Base-by-base conservation (phyloP, 2,113 vertebrate genomes). In the Sander lucioperca region DNA sequence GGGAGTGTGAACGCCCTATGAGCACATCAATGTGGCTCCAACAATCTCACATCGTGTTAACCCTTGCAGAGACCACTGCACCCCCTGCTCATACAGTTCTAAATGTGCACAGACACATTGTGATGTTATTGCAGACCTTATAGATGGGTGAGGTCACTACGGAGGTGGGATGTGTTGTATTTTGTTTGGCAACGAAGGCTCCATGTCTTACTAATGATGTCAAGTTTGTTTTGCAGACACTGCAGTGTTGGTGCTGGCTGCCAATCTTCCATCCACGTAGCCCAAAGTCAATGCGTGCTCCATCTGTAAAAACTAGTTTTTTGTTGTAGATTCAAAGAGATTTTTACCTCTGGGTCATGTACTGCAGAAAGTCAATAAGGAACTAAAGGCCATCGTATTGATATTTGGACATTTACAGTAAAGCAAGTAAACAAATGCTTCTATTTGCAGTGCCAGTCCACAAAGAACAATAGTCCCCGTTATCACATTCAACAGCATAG, bases 1-100 rank as follows among this genome's bases (percentile, higher is more conserved):
- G 81, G 72, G 73, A 90, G 83, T 23, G 86, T 89, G 85, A 87
- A 93, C 93, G 83, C 93, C 93, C 92, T 80, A 73, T 93, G 93
- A 93, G 82, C 77, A 74, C 86, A 91, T 89, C 74, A 8, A 3
- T 27, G 48, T 14, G 53, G n/a, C 65, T 84, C 84, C 88, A 86
- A 77, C 77, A 70, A 54, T 70, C 69, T 67, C 84, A 66, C 64
- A 48, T n/a, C 19, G 65, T 1, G 69, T 88, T 90, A 88, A 93
- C 88, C 74, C 80, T 76, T 57, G n/a, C 54, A 3, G 21, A 80
- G 73, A 51, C 77, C 51, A 21, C 75, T 0, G 11, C 2, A 45
- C 0, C 15, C 5, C 27, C 21, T 7, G 18, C 45, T 47, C 12
- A 6, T 1, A 7, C 33, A 5, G 19, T 2, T 78, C 56, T 27